Percentiles rank a stretch among this genome's conserved stretches.
Evolutionary conservation across 2,797 vertebrate genomes (phyloP).

Genomic region (Thalassophryne amazonica): DNA sequence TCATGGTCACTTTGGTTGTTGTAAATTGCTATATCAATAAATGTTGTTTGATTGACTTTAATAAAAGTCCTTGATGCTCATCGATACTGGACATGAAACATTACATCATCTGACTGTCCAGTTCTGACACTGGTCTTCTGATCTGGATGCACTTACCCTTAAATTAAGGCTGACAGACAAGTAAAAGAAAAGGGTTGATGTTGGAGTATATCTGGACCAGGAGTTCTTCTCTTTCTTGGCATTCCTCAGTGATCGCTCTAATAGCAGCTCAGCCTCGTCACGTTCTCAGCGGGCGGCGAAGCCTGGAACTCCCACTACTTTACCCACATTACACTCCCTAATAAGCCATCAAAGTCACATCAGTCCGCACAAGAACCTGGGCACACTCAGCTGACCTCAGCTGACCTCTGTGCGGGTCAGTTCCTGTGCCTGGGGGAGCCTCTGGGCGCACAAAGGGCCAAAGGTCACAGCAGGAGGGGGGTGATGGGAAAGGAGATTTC

Average conservation of each 20-base stretch:
- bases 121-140: no score
- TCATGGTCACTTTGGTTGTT: no score
- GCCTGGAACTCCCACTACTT: slow-evolving; percentile 42
- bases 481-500: slow-evolving; percentile 35
- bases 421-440: slow-evolving; percentile 64
- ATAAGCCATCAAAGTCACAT: slow-evolving; percentile 66
- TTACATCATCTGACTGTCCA: no score
- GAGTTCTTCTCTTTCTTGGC: slow-evolving; percentile 9
- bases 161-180: no score
- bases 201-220: no score
- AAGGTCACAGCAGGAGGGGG: slow-evolving; percentile 47
- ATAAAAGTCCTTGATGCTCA: no score
- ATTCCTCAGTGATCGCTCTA: slow-evolving; percentile 21
- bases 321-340: slow-evolving; percentile 60
- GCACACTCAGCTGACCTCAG: slow-evolving; percentile 50
- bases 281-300: slow-evolving; percentile 46
- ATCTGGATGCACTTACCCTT: no score
- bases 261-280: slow-evolving; percentile 36
- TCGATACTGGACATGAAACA: no score
- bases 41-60: no score
- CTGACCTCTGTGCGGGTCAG: slow-evolving; percentile 63
- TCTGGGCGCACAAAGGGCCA: slow-evolving; percentile 40
- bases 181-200: no score
- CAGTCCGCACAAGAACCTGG: slow-evolving; percentile 48
- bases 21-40: no score